Evolutionary conservation across 1,140 invertebrate genomes (phyloP).

Genomic region (Brachionus calyciflorus): DNA sequence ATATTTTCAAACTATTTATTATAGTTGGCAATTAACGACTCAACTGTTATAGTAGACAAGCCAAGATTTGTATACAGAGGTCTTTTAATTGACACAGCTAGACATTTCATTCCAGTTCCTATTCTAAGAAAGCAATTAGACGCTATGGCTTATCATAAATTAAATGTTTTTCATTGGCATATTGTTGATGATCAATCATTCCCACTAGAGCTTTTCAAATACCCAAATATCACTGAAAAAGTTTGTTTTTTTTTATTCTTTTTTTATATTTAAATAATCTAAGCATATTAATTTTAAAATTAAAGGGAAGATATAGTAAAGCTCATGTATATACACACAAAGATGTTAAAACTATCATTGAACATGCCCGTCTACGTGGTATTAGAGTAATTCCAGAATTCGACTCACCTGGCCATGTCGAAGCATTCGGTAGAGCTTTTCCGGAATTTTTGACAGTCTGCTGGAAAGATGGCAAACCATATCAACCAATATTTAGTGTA

Average conservation of each 20-base stretch:
- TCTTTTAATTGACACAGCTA: constrained; percentile 75
- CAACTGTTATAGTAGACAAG: constrained; percentile 45
- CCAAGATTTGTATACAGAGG: constrained; percentile 71
- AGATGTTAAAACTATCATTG: constrained; percentile 69
- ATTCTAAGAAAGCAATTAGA: constrained; percentile 49
- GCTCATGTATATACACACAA: constrained; percentile 69
- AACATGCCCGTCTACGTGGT: constrained; percentile 75
- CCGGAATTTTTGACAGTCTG: constrained; percentile 49
- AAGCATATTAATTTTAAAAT: background rate
- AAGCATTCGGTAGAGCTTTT: constrained; percentile 21
- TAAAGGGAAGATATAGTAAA: constrained; percentile 58
- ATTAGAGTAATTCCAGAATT: constrained; percentile 86
- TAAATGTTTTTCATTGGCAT: constrained; percentile 92
- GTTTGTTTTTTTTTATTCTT: constrained; percentile 48
- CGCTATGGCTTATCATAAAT: constrained; percentile 79
- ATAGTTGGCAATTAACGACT: constrained; percentile 50
- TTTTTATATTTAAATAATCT: background rate
- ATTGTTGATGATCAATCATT: constrained; percentile 87
- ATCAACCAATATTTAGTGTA: constrained; percentile 44
- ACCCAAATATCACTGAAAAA: constrained; percentile 65
- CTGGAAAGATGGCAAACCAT: constrained; percentile 48
- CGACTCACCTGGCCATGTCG: constrained; percentile 75
- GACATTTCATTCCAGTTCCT: constrained; percentile 70
- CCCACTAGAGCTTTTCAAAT: constrained; percentile 74
- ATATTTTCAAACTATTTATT: background rate